Evolutionary conservation across 2,888 invertebrate genomes (phyloP).

Genomic region (Arrhopalites spinosus): DNA sequence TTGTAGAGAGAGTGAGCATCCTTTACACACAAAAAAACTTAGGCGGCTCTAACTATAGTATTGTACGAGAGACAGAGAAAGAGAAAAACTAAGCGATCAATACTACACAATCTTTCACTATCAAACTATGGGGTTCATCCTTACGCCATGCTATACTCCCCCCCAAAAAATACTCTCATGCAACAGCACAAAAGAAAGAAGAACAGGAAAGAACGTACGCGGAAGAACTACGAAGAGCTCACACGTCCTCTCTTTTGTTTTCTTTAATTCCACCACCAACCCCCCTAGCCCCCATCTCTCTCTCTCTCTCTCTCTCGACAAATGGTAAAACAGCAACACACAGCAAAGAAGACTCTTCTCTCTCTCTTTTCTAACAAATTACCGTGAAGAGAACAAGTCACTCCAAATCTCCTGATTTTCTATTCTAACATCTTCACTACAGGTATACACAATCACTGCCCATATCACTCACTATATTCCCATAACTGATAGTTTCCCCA

Average conservation of each 20-base stretch:
- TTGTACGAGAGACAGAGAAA: background rate
- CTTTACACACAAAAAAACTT: constrained; percentile 5
- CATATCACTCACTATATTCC: background rate
- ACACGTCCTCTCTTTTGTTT: constrained; percentile 13
- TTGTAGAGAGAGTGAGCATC: background rate
- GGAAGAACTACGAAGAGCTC: background rate
- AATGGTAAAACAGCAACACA: constrained; percentile 19
- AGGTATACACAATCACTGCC: background rate
- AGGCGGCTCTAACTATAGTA: too few species aligned
- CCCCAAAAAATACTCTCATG: too few species aligned
- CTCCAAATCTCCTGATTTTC: background rate
- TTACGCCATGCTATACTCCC: constrained; percentile 11
- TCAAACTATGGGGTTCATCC: constrained; percentile 30
- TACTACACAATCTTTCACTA: constrained; percentile 42
- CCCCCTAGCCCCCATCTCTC: too few species aligned
- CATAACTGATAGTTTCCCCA: background rate
- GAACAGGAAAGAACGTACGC: background rate
- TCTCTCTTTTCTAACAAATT: constrained; percentile 19
- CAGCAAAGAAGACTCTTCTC: background rate
- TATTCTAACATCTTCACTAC: constrained; percentile 1
- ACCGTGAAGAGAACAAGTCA: constrained; percentile 36
- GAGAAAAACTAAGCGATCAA: constrained; percentile 34
- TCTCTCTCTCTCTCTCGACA: background rate
- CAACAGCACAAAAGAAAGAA: too few species aligned
- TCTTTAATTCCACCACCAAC: background rate